Percentiles rank a stretch among this genome's conserved stretches.
phyloP scores from a whole-genome alignment of 2,113 vertebrate genomes.

The Pholis gunnellus region DNA sequence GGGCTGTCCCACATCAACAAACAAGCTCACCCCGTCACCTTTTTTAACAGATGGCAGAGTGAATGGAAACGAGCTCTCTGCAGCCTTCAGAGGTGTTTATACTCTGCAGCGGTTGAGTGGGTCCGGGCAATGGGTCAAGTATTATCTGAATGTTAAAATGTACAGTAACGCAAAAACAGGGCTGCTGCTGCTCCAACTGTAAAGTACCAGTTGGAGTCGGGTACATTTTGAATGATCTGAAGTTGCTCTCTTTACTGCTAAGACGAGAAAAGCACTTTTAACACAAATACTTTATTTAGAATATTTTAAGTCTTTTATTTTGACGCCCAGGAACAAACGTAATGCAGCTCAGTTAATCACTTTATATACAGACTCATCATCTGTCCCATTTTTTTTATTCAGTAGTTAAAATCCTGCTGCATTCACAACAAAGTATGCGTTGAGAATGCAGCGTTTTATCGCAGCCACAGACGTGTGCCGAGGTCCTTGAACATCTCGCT shows the following conservation, averaged over 20 bases:
- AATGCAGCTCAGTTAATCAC: too few species aligned
- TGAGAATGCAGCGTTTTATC: background rate
- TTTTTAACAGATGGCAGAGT: conserved; percentile 11
- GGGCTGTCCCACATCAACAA: background rate
- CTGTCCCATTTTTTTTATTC: background rate
- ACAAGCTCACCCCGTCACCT: background rate
- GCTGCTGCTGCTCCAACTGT: conserved; percentile 29
- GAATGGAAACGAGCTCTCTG: conserved; percentile 10
- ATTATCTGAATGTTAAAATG: conserved; percentile 46
- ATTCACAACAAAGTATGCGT: background rate
- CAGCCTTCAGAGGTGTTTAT: conserved; percentile 20
- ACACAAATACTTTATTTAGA: background rate
- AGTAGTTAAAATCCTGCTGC: background rate
- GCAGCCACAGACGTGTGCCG: background rate
- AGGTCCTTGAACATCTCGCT: background rate
- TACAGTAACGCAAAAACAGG: conserved; percentile 9
- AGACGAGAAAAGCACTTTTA: background rate
- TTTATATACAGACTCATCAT: background rate
- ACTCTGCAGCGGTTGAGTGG: conserved; percentile 17
- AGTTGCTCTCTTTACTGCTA: background rate
- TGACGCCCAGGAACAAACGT: background rate
- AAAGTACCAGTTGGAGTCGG: background rate
- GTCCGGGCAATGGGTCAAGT: background rate
- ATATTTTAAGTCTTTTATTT: background rate
- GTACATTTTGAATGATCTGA: background rate